A percentile compares a stretch with the other conserved stretches of the same genome.
Evolutionary conservation across 2,113 vertebrate species (phyloP).

Genomic region (Lonchura striata): DNA sequence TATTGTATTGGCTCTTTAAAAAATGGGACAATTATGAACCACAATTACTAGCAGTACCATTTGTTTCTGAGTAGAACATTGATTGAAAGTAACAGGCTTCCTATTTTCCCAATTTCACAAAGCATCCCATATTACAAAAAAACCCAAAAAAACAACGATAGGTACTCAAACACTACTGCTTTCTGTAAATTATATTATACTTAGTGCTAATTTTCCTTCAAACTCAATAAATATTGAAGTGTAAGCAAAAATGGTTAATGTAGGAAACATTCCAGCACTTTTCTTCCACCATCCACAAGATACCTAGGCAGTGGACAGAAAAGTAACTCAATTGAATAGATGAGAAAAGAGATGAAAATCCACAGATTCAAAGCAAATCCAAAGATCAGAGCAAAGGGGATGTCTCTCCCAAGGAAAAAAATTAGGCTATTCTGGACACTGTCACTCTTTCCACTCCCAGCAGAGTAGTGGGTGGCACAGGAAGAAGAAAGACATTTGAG

Average conservation of each 20-base stretch:
- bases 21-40: not conserved
- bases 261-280: not conserved
- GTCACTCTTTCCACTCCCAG: not conserved
- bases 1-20: not conserved
- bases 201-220: not conserved
- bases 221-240: not conserved
- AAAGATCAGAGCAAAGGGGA: conserved; percentile 18
- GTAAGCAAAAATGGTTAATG: not conserved
- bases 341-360: conserved; percentile 11
- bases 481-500: not conserved
- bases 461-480: not conserved
- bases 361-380: conserved; percentile 28
- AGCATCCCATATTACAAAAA: not conserved
- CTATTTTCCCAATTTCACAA: not conserved
- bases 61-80: not conserved
- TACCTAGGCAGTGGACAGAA: not conserved
- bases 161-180: not conserved
- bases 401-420: not conserved
- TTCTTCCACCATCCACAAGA: not conserved
- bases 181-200: not conserved
- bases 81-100: not conserved
- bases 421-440: not conserved
- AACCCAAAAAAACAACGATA: not conserved
- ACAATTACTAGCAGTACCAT: not conserved
- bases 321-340: not conserved